Evolutionary conservation across 92 coral and sea anemone species (phyloP).

Genomic region (Pocillopora meandrina): DNA sequence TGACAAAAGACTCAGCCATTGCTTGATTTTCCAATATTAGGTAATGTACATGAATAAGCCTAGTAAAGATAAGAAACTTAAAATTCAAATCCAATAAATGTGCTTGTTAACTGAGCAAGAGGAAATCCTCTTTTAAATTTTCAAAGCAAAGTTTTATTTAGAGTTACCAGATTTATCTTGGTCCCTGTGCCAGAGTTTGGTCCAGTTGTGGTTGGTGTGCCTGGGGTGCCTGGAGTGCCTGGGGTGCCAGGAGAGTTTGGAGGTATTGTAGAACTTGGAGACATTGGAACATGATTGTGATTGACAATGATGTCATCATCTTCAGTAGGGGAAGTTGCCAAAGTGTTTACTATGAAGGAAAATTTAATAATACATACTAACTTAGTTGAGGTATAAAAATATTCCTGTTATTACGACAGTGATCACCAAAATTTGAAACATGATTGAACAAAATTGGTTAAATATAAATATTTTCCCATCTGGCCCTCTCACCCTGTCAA

Average conservation of each 20-base stretch:
- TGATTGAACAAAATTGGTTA: too few species aligned
- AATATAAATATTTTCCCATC: too few species aligned
- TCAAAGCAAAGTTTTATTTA: neutral
- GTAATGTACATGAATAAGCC: too few species aligned
- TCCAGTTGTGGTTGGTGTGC: constrained; percentile 57
- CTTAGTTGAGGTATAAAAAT: neutral
- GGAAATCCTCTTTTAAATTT: neutral
- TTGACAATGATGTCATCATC: constrained; percentile 68
- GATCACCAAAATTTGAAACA: too few species aligned
- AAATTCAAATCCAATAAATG: too few species aligned
- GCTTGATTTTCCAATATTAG: too few species aligned
- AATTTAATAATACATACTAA: neutral
- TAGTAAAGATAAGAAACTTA: too few species aligned
- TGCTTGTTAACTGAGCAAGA: too few species aligned
- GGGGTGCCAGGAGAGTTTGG: constrained; percentile 76
- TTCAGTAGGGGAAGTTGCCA: constrained; percentile 83
- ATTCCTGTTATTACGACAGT: too few species aligned
- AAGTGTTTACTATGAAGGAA: constrained; percentile 57
- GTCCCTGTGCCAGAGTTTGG: neutral
- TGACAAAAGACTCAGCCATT: too few species aligned
- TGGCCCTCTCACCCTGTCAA: too few species aligned
- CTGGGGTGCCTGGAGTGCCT: constrained; percentile 45
- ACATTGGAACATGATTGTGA: constrained; percentile 77
- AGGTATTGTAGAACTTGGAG: constrained; percentile 62
- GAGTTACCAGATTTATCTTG: constrained; percentile 21